phyloP scores from a whole-genome alignment of 2,888 invertebrate genomes.

The Drosophila mulleri region DNA sequence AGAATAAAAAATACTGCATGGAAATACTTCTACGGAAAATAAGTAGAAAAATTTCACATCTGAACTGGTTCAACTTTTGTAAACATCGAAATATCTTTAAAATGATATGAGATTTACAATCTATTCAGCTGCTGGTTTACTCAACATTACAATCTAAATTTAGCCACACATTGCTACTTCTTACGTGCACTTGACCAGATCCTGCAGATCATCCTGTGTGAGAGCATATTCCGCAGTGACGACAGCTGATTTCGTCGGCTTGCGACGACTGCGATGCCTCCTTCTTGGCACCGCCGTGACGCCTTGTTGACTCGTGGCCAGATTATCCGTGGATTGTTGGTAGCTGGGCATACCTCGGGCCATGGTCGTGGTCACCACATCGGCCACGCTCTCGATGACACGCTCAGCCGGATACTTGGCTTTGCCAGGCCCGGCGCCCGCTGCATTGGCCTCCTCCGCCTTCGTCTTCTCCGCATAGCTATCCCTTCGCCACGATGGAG shows the following conservation, averaged over 20 bases:
- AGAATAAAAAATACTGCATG: too few species aligned
- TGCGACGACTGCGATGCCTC: slow-evolving; percentile 37
- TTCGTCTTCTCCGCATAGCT: slow-evolving; percentile 79
- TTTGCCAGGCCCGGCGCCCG: slow-evolving; percentile 24
- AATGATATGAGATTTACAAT: too few species aligned
- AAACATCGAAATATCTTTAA: too few species aligned
- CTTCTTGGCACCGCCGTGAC: slow-evolving; percentile 13
- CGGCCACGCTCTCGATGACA: slow-evolving; percentile 29
- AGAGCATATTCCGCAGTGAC: slow-evolving; percentile 75
- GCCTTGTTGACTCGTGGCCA: slow-evolving; percentile 15
- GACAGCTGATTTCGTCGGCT: slow-evolving; percentile 11
- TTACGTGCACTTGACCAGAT: slow-evolving; percentile 84
- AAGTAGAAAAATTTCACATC: too few species aligned
- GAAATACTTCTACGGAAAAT: too few species aligned
- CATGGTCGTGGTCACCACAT: slow-evolving; percentile 28
- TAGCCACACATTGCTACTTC: slow-evolving; percentile 20
- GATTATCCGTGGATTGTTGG: slow-evolving; percentile 45
- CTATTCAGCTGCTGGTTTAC: too few species aligned
- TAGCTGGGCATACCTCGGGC: slow-evolving; percentile 38
- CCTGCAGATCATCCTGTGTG: slow-evolving; percentile 76
- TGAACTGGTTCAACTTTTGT: too few species aligned
- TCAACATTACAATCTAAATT: too few species aligned
- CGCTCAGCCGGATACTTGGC: slow-evolving; percentile 48
- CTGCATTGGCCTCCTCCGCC: slow-evolving; percentile 46
- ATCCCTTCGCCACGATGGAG: slow-evolving; percentile 80